Evolutionary conservation across 2,797 vertebrate genomes (phyloP), one percentile per base, ranked within the genome.

Genomic region (Microchirus variegatus): DNA sequence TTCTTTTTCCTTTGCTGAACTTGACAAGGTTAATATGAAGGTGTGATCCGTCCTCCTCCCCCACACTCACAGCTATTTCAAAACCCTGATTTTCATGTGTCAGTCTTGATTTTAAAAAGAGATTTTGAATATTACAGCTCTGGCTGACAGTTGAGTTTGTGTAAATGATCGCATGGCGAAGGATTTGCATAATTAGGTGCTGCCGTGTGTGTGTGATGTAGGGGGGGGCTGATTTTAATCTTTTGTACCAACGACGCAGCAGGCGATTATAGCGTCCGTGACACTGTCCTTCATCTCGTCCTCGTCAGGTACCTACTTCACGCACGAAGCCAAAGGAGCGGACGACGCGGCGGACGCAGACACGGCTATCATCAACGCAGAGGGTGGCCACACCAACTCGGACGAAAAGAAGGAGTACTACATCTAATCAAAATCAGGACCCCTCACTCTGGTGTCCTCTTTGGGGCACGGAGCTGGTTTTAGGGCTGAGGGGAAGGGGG

Each of bases 361-460:
- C 82, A 98, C 97, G 69, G 97, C 97, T 88, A 99, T 99, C 92
- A 98, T 99, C 94, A 99, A 99, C 45, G 97, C 97, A 55, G 97
- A 99, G 84, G 97, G 97, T 13, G 97, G 97, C 80, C 97, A 98
- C 90, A 98, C 95, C 95, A 99, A 96, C 93, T 98, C 97, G 0
- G 97, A 99, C 67, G 97, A 99, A 86, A 99, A 99, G 95, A 99
- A 99, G 79, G 97, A 99, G 90, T 99, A 99, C 93, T 99, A 98
- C 95, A 99, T 99, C 94, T 99, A 95, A 96, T 91, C 81, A 42
- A 66, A 90, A 38, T 65, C 22, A 78, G 84, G 80, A 74, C 87
- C 51, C 83, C 75, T 78, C 75, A 60, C 76, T 70, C 67, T 40
- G 1, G 90, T 57, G 93, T 92, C 92, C 90, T 84, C 80, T 87